Percentiles rank a stretch among this genome's conserved stretches.
Evolutionary conservation across 1,140 invertebrate genomes (phyloP).

Genomic region (Euwallacea similis): DNA sequence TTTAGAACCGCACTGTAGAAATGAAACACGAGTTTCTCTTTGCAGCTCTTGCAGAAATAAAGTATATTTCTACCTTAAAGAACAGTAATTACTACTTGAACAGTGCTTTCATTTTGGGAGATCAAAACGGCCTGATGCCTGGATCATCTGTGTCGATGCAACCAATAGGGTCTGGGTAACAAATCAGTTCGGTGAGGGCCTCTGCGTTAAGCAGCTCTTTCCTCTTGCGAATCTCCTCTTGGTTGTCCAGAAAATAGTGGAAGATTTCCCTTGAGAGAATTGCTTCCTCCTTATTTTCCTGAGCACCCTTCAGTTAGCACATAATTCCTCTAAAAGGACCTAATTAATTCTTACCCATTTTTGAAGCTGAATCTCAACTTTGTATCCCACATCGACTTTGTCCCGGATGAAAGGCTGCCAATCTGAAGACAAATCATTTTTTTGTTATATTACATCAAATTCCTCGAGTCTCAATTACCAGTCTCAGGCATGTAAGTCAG

Average conservation of each 20-base stretch:
- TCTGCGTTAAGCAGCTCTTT: not conserved
- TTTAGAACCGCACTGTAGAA: too few relatives aligned
- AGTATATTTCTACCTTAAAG: too few relatives aligned
- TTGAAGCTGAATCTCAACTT: not conserved
- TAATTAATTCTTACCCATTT: not conserved
- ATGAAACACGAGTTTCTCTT: too few relatives aligned
- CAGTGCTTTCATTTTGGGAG: too few relatives aligned
- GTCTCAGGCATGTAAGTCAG: not conserved
- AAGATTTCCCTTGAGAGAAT: conserved; percentile 8
- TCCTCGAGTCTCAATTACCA: not conserved
- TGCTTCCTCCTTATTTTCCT: conserved; percentile 14
- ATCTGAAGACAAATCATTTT: not conserved
- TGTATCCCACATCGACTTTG: conserved; percentile 4
- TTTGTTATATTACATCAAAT: not conserved
- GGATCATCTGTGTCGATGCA: conserved; percentile 22
- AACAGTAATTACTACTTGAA: too few relatives aligned
- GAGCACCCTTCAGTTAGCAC: not conserved
- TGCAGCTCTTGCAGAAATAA: too few relatives aligned
- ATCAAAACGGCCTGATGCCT: conserved; percentile 9
- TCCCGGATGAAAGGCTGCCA: not conserved
- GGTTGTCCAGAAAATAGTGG: conserved; percentile 11
- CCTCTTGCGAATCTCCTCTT: conserved; percentile 2
- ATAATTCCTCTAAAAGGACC: not conserved
- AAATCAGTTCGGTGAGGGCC: not conserved
- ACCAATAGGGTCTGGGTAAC: conserved; percentile 20